phyloP scores from a whole-genome alignment of 1,140 invertebrate genomes.

The Protaetia brevitarsis region DNA sequence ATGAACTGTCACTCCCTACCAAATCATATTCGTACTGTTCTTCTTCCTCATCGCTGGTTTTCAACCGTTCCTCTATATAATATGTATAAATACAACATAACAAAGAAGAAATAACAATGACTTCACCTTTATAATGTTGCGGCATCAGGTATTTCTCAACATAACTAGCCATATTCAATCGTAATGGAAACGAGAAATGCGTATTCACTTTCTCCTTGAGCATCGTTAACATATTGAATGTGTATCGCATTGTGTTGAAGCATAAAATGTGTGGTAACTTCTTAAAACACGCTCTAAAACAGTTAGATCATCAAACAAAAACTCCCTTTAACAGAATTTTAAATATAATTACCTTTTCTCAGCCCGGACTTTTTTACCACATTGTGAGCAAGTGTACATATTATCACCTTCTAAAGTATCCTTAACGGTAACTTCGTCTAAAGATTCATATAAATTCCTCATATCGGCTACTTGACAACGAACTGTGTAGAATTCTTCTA shows the following conservation, averaged over 20 bases:
- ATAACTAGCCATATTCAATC: slow-evolving; percentile 91
- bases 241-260: slow-evolving; percentile 98
- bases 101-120: slow-evolving; percentile 30
- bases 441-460: slow-evolving; percentile 90
- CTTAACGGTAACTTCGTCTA: slow-evolving; percentile 94
- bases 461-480: slow-evolving; percentile 94
- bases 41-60: slow-evolving; percentile 52
- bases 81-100: neutral
- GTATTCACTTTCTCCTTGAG: slow-evolving; percentile 96
- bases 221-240: slow-evolving; percentile 97
- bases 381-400: slow-evolving; percentile 96
- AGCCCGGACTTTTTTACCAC: slow-evolving; percentile 89
- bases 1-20: slow-evolving; percentile 93
- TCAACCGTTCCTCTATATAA: slow-evolving; percentile 55
- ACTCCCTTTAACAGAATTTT: neutral
- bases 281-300: slow-evolving; percentile 85
- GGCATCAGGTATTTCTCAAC: slow-evolving; percentile 92
- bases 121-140: slow-evolving; percentile 78
- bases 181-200: slow-evolving; percentile 93
- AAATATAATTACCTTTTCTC: slow-evolving; percentile 80
- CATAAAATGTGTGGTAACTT: slow-evolving; percentile 89
- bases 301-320: neutral
- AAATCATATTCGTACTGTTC: slow-evolving; percentile 81
- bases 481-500: slow-evolving; percentile 96
- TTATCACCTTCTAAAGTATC: slow-evolving; percentile 95